phyloP scores from a whole-genome alignment of 1,140 invertebrate genomes.

The Thaumatotibia leucotreta region DNA sequence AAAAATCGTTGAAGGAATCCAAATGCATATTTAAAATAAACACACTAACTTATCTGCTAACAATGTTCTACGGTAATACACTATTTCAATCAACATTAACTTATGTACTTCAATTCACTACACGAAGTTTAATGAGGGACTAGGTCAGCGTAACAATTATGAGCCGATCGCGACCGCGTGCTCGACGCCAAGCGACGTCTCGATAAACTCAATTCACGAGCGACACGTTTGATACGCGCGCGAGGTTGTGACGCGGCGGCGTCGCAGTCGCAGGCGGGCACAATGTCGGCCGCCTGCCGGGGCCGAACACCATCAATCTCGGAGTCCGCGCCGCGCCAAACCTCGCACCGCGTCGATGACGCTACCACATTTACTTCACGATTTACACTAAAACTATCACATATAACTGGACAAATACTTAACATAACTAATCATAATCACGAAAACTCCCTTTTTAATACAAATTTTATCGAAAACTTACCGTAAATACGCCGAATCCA shows the following conservation, averaged over 20 bases:
- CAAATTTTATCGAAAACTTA: conserved; percentile 49
- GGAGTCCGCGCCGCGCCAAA: conserved; percentile 44
- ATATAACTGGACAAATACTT: conserved; percentile 21
- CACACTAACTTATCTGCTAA: not conserved
- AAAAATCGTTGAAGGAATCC: not conserved
- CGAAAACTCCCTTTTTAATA: conserved; percentile 20
- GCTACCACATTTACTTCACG: conserved; percentile 40
- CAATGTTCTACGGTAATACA: not conserved
- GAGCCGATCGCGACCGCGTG: conserved; percentile 22
- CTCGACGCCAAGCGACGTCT: conserved; percentile 17
- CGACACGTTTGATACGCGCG: conserved; percentile 36
- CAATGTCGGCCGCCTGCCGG: conserved; percentile 47
- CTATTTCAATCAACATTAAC: not conserved
- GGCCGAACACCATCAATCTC: conserved; percentile 32
- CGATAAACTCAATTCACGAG: conserved; percentile 43
- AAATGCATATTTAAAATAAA: not conserved
- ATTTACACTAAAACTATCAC: conserved; percentile 24
- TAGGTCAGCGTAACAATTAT: conserved; percentile 19
- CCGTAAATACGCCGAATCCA: conserved; percentile 70
- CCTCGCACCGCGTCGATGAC: conserved; percentile 44
- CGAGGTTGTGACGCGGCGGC: conserved; percentile 52
- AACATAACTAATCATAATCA: conserved; percentile 8
- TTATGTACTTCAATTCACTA: conserved; percentile 16
- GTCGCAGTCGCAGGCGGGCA: conserved; percentile 40
- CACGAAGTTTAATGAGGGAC: conserved; percentile 7